Evolutionary conservation across 2,113 vertebrate genomes (phyloP).

Genomic region (Neoarius graeffei): DNA sequence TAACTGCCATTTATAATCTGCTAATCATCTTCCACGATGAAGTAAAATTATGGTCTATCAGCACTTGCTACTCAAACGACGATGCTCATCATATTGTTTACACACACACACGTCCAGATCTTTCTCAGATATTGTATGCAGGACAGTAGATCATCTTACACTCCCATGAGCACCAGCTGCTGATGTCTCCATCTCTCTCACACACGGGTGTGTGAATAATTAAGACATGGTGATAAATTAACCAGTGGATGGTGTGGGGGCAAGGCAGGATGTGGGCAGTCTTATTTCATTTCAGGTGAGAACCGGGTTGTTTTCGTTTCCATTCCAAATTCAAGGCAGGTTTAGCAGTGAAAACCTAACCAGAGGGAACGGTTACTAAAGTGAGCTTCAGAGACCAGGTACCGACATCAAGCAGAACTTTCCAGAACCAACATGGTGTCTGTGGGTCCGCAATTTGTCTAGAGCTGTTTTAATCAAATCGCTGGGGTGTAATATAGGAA

Average conservation of each 20-base stretch:
- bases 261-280: constrained; percentile 3
- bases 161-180: constrained; percentile 29
- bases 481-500: neutral
- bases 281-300: constrained; percentile 22
- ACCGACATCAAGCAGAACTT: neutral
- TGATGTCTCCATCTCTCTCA: neutral
- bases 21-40: neutral
- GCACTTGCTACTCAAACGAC: neutral
- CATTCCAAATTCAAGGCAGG: neutral
- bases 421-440: neutral
- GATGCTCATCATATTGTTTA: constrained; percentile 32
- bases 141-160: constrained; percentile 32
- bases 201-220: constrained; percentile 47
- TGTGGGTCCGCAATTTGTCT: neutral
- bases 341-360: neutral
- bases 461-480: neutral
- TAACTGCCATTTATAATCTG: constrained; percentile 6
- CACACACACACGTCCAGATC: constrained; percentile 21
- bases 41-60: neutral
- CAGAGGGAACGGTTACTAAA: constrained; percentile 4
- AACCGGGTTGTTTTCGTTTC: constrained; percentile 32
- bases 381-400: neutral
- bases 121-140: neutral
- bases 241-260: constrained; percentile 22
- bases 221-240: constrained; percentile 49